Percentiles rank a stretch among this genome's conserved stretches.
Evolutionary conservation across 2,113 vertebrate species (phyloP).

Genomic region (Amblyornis subalaris): DNA sequence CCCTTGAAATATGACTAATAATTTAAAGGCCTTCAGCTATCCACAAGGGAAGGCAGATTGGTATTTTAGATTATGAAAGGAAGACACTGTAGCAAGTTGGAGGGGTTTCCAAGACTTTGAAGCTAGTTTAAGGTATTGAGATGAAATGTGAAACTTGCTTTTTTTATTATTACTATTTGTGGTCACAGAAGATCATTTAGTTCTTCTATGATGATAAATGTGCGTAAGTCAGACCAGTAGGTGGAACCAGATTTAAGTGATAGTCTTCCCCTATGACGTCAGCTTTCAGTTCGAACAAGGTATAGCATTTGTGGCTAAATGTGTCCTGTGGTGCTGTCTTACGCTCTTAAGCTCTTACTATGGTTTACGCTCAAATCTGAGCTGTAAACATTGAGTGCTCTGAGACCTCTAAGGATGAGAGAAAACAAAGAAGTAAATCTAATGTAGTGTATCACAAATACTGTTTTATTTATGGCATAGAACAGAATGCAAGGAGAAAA

Average conservation of each 20-base stretch:
- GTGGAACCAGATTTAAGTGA: not conserved
- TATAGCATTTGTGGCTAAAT: not conserved
- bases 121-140: not conserved
- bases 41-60: not conserved
- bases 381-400: not conserved
- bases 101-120: not conserved
- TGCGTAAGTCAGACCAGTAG: not conserved
- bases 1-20: not conserved
- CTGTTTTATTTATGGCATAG: not conserved
- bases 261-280: not conserved
- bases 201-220: not conserved
- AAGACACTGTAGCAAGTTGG: not conserved
- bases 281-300: not conserved
- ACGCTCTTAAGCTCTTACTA: not conserved
- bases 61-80: not conserved
- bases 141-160: not conserved
- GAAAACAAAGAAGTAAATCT: not conserved
- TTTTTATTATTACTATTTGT: not conserved
- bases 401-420: not conserved
- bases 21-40: not conserved
- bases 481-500: not conserved
- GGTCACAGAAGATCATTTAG: not conserved
- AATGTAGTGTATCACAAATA: not conserved
- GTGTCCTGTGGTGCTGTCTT: not conserved
- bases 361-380: not conserved